These are phyloP conservation scores for Diaphora mendica DNA, from an alignment of 2,888 invertebrate genomes.

Conservation along the genomic window DNA sequence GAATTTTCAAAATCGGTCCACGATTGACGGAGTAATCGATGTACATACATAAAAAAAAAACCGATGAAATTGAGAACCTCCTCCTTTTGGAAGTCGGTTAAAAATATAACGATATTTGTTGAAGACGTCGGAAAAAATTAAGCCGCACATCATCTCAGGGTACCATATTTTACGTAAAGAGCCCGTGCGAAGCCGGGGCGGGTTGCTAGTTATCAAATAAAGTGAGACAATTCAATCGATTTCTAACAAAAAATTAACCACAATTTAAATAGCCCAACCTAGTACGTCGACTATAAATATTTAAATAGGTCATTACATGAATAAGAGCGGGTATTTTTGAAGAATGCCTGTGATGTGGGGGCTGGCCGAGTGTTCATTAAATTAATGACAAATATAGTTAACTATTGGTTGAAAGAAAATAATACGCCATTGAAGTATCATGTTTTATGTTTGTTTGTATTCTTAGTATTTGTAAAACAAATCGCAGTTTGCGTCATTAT, in stretches of 20 bases:
- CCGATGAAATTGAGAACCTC: too few relatives aligned
- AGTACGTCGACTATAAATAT: constrained; percentile 47
- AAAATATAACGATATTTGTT: too few relatives aligned
- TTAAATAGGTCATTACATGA: constrained; percentile 53
- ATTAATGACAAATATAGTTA: constrained; percentile 57
- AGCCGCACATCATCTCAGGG: too few relatives aligned
- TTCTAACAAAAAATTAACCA: not conserved
- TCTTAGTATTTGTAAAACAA: constrained; percentile 15
- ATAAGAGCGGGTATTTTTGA: constrained; percentile 31
- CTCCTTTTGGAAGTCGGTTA: too few relatives aligned
- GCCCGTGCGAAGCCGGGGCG: too few relatives aligned
- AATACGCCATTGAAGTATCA: constrained; percentile 47
- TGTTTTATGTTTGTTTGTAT: not conserved
- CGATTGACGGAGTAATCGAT: too few relatives aligned
- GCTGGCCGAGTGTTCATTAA: constrained; percentile 49
- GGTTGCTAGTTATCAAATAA: not conserved
- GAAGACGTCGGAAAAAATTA: too few relatives aligned
- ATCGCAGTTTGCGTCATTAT: not conserved
- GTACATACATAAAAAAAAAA: too few relatives aligned
- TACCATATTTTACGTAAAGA: too few relatives aligned
- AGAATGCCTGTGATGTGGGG: not conserved
- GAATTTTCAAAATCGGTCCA: too few relatives aligned
- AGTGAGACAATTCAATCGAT: not conserved
- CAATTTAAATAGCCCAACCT: constrained; percentile 19
- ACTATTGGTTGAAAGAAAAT: constrained; percentile 43